Percentiles rank a stretch among this genome's conserved stretches.
Evolutionary conservation across 2,113 vertebrate species (phyloP).

Genomic region (Ophiodon elongatus): DNA sequence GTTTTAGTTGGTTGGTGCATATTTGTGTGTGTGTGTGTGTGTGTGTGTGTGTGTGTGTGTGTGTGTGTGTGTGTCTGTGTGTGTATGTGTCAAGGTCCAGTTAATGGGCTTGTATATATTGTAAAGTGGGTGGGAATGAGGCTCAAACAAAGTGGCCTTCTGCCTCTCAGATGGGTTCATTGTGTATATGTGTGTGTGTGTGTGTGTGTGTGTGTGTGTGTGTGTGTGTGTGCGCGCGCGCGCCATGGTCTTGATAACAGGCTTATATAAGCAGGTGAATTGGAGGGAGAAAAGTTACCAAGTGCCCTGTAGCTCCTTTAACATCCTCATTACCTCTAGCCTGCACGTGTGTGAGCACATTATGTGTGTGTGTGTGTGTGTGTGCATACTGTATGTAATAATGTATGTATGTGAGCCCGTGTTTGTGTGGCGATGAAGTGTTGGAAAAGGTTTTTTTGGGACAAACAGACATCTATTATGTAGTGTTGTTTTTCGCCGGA

Average conservation of each 20-base stretch:
- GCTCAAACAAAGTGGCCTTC: constrained; percentile 48
- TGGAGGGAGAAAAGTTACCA: constrained; percentile 56
- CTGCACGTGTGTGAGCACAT: neutral
- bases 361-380: neutral
- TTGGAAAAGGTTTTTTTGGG: constrained; percentile 47
- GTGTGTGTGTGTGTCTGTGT: neutral
- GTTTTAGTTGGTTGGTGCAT: constrained; percentile 6
- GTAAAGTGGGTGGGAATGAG: constrained; percentile 34
- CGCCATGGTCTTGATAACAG: constrained; percentile 53
- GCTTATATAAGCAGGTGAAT: constrained; percentile 70
- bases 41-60: constrained; percentile 9
- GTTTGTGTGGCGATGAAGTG: constrained; percentile 52
- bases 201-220: constrained; percentile 19
- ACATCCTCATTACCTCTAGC: constrained; percentile 42
- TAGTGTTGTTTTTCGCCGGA: constrained; percentile 60
- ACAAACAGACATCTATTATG: constrained; percentile 77
- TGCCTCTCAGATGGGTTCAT: constrained; percentile 41
- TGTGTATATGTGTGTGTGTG: constrained; percentile 19
- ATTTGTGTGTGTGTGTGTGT: neutral
- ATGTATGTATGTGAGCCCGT: neutral
- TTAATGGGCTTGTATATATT: constrained; percentile 48
- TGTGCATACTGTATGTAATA: neutral
- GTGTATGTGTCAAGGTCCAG: constrained; percentile 29
- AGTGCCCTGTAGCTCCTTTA: constrained; percentile 59
- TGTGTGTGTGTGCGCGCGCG: constrained; percentile 12